Evolutionary conservation across 1,140 invertebrate genomes (phyloP).

Genomic region (Carposina sasakii): DNA sequence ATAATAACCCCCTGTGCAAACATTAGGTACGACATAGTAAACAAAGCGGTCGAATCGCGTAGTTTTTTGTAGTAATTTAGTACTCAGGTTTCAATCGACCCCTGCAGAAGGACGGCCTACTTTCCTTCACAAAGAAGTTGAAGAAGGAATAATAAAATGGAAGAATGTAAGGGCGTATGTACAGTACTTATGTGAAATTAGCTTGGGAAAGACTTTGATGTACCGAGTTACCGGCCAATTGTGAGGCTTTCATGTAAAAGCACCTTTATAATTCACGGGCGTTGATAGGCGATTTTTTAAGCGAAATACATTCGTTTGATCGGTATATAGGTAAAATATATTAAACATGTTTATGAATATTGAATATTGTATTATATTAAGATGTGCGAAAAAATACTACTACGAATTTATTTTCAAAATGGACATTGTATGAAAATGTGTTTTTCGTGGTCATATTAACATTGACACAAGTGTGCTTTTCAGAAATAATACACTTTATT

Average conservation of each 20-base stretch:
- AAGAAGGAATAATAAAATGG: slow-evolving; percentile 58
- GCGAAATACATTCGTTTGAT: no score
- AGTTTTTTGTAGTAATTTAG: slow-evolving; percentile 69
- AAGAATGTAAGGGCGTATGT: slow-evolving; percentile 57
- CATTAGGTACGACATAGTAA: slow-evolving; percentile 44
- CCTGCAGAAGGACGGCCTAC: slow-evolving; percentile 52
- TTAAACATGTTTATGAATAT: no score
- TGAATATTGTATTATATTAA: no score
- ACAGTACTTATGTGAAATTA: slow-evolving; percentile 68
- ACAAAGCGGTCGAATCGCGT: slow-evolving; percentile 52
- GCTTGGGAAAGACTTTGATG: slow-evolving; percentile 62
- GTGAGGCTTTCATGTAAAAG: slow-evolving; percentile 50
- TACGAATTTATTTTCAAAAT: no score
- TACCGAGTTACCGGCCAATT: slow-evolving; percentile 61
- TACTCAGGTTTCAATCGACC: slow-evolving; percentile 59
- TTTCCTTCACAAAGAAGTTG: slow-evolving; percentile 56
- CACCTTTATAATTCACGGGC: slow-evolving; percentile 59
- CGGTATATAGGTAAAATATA: no score
- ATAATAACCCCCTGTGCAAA: slow-evolving; percentile 64
- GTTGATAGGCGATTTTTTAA: no score
- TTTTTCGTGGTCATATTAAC: no score
- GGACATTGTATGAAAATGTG: no score
- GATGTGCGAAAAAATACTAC: no score
- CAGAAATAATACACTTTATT: no score
- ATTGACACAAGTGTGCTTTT: no score